Evolutionary conservation across 2,888 invertebrate species (phyloP).

Genomic region (Philopedon plagiatum): DNA sequence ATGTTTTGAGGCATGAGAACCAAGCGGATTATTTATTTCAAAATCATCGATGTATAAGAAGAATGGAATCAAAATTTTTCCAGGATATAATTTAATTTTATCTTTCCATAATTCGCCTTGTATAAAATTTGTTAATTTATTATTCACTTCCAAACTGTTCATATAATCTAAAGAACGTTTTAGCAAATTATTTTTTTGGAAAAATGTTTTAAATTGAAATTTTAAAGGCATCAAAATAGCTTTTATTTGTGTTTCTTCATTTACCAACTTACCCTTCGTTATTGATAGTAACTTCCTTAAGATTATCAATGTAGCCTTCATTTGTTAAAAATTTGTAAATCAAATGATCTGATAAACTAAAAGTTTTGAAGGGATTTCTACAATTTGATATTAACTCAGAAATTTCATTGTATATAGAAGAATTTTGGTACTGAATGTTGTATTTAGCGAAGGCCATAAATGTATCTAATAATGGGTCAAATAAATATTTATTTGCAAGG

Average conservation of each 20-base stretch:
- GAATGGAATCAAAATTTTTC: slow-evolving; percentile 52
- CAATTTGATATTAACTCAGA: too few relatives aligned
- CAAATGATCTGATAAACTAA: too few relatives aligned
- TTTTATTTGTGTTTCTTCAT: slow-evolving; percentile 52
- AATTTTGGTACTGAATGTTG: background rate
- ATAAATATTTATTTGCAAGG: background rate
- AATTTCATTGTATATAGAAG: background rate
- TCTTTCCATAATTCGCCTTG: slow-evolving; percentile 55
- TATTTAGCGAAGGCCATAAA: background rate
- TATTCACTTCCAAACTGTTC: slow-evolving; percentile 11
- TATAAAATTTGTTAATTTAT: slow-evolving; percentile 51
- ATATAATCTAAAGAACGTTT: slow-evolving; percentile 25
- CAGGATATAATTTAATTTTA: slow-evolving; percentile 49
- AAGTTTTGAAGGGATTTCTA: too few relatives aligned
- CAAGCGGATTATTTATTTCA: slow-evolving; percentile 58
- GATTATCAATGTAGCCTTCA: too few relatives aligned
- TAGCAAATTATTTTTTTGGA: slow-evolving; percentile 32
- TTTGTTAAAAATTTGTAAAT: too few relatives aligned
- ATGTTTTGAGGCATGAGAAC: slow-evolving; percentile 51
- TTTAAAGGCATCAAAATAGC: slow-evolving; percentile 63
- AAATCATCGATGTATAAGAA: slow-evolving; percentile 55
- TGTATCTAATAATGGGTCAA: background rate
- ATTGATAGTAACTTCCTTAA: too few relatives aligned
- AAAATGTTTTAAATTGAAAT: slow-evolving; percentile 38
- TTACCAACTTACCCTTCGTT: too few relatives aligned